These are phyloP conservation scores for Heteractis magnifica DNA, from an alignment of 92 coral and sea anemone genomes.

Conservation along the genomic window DNA sequence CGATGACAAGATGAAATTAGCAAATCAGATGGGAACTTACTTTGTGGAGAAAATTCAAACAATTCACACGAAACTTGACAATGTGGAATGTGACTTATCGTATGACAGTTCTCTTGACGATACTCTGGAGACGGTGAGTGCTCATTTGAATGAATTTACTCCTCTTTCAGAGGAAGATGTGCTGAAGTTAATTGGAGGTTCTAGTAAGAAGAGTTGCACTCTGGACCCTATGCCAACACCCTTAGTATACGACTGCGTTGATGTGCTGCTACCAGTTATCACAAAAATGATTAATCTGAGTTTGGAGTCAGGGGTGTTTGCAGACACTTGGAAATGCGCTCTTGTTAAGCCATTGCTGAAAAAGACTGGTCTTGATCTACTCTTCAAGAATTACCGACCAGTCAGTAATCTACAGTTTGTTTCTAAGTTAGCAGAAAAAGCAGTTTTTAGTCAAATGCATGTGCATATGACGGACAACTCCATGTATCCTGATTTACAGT, in stretches of 20 bases:
- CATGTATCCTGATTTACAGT: constrained; percentile 41
- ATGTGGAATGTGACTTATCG: background rate
- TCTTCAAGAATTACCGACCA: background rate
- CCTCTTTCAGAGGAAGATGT: background rate
- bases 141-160: background rate
- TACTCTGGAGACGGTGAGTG: background rate
- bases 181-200: background rate
- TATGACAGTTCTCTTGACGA: background rate
- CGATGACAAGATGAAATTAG: background rate
- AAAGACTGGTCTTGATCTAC: background rate
- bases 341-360: background rate
- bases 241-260: background rate
- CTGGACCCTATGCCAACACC: background rate
- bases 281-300: background rate
- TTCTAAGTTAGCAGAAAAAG: constrained; percentile 45
- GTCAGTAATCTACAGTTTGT: constrained; percentile 39
- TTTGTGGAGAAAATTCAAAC: background rate
- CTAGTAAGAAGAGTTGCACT: background rate
- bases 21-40: background rate
- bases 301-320: background rate
- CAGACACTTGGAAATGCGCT: background rate
- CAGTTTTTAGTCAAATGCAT: constrained; percentile 35
- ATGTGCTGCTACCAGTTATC: background rate
- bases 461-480: constrained; percentile 31
- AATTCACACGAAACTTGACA: background rate